Percentiles rank a stretch among this genome's conserved stretches.
Evolutionary conservation across 1,140 invertebrate species (phyloP).

Genomic region (Oedothorax gibbosus): DNA sequence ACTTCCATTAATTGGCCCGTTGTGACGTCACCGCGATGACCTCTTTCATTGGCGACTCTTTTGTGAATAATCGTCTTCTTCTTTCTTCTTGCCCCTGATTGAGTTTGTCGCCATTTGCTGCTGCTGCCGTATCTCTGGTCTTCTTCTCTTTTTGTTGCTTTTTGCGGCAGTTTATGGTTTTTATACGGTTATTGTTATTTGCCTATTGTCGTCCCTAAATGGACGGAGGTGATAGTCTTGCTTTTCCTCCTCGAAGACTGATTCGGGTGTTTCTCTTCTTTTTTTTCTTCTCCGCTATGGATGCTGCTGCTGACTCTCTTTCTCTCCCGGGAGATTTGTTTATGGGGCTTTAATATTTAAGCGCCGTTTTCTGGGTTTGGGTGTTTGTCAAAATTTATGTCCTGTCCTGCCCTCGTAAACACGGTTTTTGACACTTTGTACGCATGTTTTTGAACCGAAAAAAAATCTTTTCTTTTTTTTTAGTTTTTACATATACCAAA

Average conservation of each 20-base stretch:
- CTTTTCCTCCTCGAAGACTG: neutral
- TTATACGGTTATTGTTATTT: constrained; percentile 55
- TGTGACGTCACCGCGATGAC: constrained; percentile 59
- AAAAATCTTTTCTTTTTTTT: no score
- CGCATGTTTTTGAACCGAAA: no score
- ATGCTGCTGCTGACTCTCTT: neutral
- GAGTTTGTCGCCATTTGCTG: constrained; percentile 45
- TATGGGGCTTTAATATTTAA: neutral
- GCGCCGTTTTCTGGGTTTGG: neutral
- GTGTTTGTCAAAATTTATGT: neutral
- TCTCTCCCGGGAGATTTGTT: neutral
- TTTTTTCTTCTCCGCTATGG: neutral
- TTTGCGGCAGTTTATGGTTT: constrained; percentile 42
- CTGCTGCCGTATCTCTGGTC: neutral
- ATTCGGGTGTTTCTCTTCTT: neutral
- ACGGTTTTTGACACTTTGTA: no score
- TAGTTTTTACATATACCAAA: no score
- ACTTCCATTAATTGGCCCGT: constrained; percentile 60
- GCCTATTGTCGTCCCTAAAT: constrained; percentile 33
- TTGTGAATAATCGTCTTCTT: constrained; percentile 55
- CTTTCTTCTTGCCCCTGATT: constrained; percentile 49
- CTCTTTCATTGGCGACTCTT: constrained; percentile 57
- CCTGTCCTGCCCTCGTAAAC: no score
- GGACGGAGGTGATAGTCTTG: constrained; percentile 26
- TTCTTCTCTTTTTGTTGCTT: neutral